phyloP scores from a whole-genome alignment of 37 sponge, comb jelly and placozoan genomes.

The Geodia barretti region DNA sequence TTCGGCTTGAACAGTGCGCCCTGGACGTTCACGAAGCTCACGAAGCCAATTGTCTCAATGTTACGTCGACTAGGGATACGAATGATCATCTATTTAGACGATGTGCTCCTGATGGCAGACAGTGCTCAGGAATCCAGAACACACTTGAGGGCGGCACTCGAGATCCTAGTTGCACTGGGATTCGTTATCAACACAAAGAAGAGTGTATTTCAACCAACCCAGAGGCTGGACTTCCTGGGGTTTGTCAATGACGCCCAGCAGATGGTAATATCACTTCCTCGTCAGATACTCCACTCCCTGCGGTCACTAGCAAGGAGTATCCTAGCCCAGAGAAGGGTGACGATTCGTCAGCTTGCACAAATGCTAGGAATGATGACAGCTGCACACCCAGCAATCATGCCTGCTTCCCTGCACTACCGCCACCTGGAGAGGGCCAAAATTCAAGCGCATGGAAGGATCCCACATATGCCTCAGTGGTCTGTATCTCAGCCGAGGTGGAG shows the following conservation, averaged over 20 bases:
- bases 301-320: neutral
- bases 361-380: slow-evolving; percentile 26
- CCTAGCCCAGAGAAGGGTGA: neutral
- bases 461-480: neutral
- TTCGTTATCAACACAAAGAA: slow-evolving; percentile 26
- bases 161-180: slow-evolving; percentile 4
- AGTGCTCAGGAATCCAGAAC: neutral
- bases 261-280: slow-evolving; percentile 18
- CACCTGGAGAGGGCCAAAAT: neutral
- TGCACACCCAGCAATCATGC: slow-evolving; percentile 1
- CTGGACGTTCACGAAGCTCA: slow-evolving; percentile 13
- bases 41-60: slow-evolving; percentile 3
- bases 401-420: slow-evolving; percentile 29
- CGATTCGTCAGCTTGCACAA: slow-evolving; percentile 6
- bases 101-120: slow-evolving; percentile 8
- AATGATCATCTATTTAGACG: slow-evolving; percentile 13
- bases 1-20: slow-evolving; percentile 39
- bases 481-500: neutral
- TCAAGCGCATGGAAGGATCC: neutral
- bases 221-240: slow-evolving; percentile 35
- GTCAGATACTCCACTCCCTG: neutral
- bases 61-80: neutral
- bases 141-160: neutral
- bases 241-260: slow-evolving; percentile 16
- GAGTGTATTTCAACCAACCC: neutral